Percentiles rank a stretch among this genome's conserved stretches.
Evolutionary conservation across 2,797 vertebrate genomes (phyloP).

Genomic region (Falco concolor): DNA sequence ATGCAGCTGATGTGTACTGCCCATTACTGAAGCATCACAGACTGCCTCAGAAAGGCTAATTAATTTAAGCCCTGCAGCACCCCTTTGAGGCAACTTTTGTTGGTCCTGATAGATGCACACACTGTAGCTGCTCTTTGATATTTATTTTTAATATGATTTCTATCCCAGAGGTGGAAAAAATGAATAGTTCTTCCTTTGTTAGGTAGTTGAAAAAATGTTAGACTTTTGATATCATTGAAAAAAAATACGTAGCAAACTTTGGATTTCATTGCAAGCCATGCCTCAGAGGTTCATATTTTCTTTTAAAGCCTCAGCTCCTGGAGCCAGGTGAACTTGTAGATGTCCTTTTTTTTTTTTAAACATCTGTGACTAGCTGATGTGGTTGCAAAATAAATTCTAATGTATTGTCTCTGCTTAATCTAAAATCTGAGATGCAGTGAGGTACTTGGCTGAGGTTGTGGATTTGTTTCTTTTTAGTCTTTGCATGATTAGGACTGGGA

Average conservation of each 20-base stretch:
- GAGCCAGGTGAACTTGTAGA: background rate
- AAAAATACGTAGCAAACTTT: background rate
- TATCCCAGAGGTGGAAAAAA: background rate
- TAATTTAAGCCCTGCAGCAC: constrained; percentile 46
- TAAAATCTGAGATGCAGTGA: background rate
- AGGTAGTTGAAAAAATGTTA: background rate
- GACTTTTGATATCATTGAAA: background rate
- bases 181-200: background rate
- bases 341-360: background rate
- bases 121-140: background rate
- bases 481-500: background rate
- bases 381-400: background rate
- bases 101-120: constrained; percentile 50
- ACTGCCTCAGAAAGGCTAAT: background rate
- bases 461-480: background rate
- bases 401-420: background rate
- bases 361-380: background rate
- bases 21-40: constrained; percentile 7
- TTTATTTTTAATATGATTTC: background rate
- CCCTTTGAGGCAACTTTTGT: constrained; percentile 42
- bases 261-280: background rate
- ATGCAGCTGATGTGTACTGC: background rate
- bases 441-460: background rate
- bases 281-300: background rate
- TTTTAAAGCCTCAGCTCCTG: background rate